Evolutionary conservation across 2,797 vertebrate species (phyloP).

Genomic region (Spea hammondii): DNA sequence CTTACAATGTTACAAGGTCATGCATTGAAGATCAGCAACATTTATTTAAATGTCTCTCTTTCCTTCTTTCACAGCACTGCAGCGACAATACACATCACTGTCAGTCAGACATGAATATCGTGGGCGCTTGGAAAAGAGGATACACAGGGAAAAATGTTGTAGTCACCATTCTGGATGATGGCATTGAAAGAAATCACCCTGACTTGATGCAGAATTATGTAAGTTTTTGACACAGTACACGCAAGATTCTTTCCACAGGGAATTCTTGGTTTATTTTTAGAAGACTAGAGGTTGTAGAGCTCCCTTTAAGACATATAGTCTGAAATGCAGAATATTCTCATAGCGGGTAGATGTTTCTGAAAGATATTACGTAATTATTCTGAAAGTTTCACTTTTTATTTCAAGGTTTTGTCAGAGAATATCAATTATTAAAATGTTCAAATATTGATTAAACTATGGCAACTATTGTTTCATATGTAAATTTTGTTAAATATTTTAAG

Average conservation of each 20-base stretch:
- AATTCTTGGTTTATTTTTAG: conserved; percentile 1
- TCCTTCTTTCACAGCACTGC: conserved; percentile 75
- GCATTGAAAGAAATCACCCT: conserved; percentile 87
- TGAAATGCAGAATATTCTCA: neutral
- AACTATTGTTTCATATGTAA: too few species aligned
- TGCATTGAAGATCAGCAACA: neutral
- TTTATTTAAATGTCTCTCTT: conserved; percentile 17
- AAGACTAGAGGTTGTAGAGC: neutral
- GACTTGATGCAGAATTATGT: conserved; percentile 95
- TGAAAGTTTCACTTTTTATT: neutral
- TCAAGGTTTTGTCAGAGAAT: neutral
- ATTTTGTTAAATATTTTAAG: too few species aligned
- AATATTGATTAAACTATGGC: too few species aligned
- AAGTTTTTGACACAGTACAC: conserved; percentile 62
- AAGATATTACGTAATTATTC: neutral
- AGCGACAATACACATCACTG: conserved; percentile 83
- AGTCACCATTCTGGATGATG: conserved; percentile 90
- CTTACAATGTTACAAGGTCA: too few species aligned
- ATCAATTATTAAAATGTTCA: neutral
- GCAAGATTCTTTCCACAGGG: neutral
- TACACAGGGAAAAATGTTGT: conserved; percentile 93
- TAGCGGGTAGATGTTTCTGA: neutral
- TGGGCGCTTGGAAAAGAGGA: conserved; percentile 86
- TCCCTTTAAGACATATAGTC: conserved; percentile 1
- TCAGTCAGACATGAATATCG: conserved; percentile 87